Evolutionary conservation across 2,113 vertebrate species (phyloP).

Genomic region (Callospermophilus lateralis): DNA sequence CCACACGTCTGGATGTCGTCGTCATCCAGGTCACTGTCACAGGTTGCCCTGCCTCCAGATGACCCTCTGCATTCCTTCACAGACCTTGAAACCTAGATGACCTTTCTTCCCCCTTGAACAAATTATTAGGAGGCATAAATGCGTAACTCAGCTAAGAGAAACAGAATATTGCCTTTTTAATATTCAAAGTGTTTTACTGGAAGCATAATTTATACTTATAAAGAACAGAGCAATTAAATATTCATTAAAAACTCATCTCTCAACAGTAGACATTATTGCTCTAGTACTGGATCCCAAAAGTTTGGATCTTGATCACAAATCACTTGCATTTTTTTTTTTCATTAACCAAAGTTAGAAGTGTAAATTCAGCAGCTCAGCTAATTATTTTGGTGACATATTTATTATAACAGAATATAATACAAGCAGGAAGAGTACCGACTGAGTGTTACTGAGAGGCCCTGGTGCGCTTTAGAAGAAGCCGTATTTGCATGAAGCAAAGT

Average conservation of each 20-base stretch:
- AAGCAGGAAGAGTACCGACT: constrained; percentile 5
- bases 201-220: constrained; percentile 63
- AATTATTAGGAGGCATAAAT: constrained; percentile 33
- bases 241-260: constrained; percentile 73
- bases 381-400: constrained; percentile 67
- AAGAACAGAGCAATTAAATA: constrained; percentile 78
- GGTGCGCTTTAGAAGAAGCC: background rate
- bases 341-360: constrained; percentile 54
- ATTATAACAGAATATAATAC: constrained; percentile 35
- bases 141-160: background rate
- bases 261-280: constrained; percentile 59
- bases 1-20: background rate
- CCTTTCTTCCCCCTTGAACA: background rate
- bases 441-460: background rate
- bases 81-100: background rate
- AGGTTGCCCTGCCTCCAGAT: background rate
- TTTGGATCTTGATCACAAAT: constrained; percentile 64
- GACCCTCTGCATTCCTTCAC: background rate
- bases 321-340: constrained; percentile 63
- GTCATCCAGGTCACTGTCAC: background rate
- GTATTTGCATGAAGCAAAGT: too few relatives aligned
- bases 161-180: background rate
- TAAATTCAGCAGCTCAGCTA: constrained; percentile 47
- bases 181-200: constrained; percentile 43
- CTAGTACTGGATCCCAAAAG: background rate